Conservation (phyloP, 1,140 invertebrate species). For the Heterodera carotae region DNA sequence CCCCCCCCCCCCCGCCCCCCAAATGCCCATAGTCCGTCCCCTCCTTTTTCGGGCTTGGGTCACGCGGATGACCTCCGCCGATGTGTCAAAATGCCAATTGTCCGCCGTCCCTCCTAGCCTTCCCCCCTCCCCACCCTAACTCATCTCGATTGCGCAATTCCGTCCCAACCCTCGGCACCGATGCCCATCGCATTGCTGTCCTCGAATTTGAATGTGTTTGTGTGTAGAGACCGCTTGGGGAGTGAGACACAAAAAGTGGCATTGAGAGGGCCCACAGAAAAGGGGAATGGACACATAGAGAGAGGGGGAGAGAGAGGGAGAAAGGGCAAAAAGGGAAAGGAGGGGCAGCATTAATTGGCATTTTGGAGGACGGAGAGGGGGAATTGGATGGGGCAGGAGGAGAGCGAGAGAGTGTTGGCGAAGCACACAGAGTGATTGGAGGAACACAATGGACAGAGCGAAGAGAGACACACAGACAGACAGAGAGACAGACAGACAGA, state of each 20-base stretch:
- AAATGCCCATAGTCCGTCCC: not conserved
- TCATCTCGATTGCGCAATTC: constrained; percentile 6
- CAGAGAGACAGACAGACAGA: not conserved
- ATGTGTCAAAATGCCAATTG: constrained; percentile 14
- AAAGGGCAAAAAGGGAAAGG: not conserved
- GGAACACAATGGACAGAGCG: not conserved
- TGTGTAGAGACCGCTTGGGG: not conserved
- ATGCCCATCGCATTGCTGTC: constrained; percentile 1
- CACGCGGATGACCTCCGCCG: not conserved
- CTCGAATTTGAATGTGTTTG: constrained; percentile 13
- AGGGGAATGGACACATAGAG: not conserved
- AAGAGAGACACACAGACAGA: no score
- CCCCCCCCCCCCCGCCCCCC: not conserved
- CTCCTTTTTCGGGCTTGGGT: not conserved
- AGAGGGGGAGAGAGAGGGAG: no score
- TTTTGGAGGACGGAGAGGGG: constrained; percentile 11
- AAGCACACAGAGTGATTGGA: not conserved
- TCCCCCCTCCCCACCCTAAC: not conserved
- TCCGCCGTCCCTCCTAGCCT: not conserved
- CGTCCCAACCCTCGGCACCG: not conserved
- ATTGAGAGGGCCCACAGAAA: constrained; percentile 3
- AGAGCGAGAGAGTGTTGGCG: constrained; percentile 1
- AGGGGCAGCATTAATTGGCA: constrained; percentile 16
- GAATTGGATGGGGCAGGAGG: constrained; percentile 6
- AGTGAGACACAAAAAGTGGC: constrained; percentile 11